Conservation (phyloP, 2,797 vertebrate genomes). For the Cossypha dichroa region DNA sequence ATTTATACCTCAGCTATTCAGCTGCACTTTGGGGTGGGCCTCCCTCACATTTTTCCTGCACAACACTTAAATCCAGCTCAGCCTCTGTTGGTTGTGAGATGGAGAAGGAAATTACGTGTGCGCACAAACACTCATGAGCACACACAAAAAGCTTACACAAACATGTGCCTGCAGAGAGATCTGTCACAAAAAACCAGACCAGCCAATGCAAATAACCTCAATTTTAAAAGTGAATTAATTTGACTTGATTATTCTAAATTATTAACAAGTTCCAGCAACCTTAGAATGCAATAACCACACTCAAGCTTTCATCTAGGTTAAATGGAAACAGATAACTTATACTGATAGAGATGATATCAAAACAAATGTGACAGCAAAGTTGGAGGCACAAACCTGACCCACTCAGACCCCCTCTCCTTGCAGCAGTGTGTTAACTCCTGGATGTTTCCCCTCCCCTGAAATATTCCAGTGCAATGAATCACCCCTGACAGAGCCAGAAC, state of each 20-base stretch:
- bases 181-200: slow-evolving; percentile 11
- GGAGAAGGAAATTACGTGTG: slow-evolving; percentile 2
- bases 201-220: slow-evolving; percentile 29
- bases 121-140: slow-evolving; percentile 1
- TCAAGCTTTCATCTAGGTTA: not conserved
- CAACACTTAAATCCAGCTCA: slow-evolving; percentile 8
- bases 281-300: not conserved
- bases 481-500: not conserved
- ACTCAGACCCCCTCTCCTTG: not conserved
- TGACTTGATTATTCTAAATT: slow-evolving; percentile 39
- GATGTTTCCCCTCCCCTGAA: not conserved
- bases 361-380: not conserved
- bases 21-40: not conserved
- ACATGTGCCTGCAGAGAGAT: not conserved
- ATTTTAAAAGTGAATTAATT: slow-evolving; percentile 23
- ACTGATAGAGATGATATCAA: not conserved
- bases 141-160: slow-evolving; percentile 38
- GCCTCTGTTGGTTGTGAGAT: not conserved
- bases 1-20: slow-evolving; percentile 27
- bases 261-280: slow-evolving; percentile 49
- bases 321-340: not conserved
- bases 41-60: not conserved
- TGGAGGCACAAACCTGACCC: not conserved
- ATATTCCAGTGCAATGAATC: not conserved
- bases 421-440: not conserved